Evolutionary conservation across 2,888 invertebrate genomes (phyloP).

Genomic region (Noctuana brunneofusca): DNA sequence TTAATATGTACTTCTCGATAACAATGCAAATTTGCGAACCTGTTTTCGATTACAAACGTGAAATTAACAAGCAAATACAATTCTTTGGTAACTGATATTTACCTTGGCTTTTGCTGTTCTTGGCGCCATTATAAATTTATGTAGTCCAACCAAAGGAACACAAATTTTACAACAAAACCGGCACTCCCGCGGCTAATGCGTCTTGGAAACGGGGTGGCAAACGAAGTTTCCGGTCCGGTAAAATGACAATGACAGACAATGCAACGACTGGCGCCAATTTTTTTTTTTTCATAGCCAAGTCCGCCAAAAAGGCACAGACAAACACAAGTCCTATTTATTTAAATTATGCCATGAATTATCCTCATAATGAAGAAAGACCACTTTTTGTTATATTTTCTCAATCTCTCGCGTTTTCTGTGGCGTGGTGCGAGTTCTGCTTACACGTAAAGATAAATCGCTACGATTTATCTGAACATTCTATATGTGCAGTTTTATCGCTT

Average conservation of each 20-base stretch:
- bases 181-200: slow-evolving; percentile 44
- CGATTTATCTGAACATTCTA: too few relatives aligned
- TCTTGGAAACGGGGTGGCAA: slow-evolving; percentile 52
- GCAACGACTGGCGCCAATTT: slow-evolving; percentile 65
- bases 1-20: slow-evolving; percentile 41
- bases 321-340: too few relatives aligned
- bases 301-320: too few relatives aligned
- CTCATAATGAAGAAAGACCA: too few relatives aligned
- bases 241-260: slow-evolving; percentile 68
- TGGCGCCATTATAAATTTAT: slow-evolving; percentile 64
- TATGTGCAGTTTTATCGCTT: too few relatives aligned
- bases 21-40: slow-evolving; percentile 43
- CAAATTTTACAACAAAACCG: slow-evolving; percentile 42
- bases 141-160: slow-evolving; percentile 41
- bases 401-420: too few relatives aligned
- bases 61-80: neutral
- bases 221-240: slow-evolving; percentile 75
- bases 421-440: too few relatives aligned
- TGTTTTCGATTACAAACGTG: slow-evolving; percentile 42
- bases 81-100: slow-evolving; percentile 39
- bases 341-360: too few relatives aligned
- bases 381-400: too few relatives aligned
- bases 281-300: slow-evolving; percentile 36
- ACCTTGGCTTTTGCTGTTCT: slow-evolving; percentile 72
- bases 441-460: too few relatives aligned